phyloP scores from a whole-genome alignment of 2,888 invertebrate genomes.

The Polietes domitor region DNA sequence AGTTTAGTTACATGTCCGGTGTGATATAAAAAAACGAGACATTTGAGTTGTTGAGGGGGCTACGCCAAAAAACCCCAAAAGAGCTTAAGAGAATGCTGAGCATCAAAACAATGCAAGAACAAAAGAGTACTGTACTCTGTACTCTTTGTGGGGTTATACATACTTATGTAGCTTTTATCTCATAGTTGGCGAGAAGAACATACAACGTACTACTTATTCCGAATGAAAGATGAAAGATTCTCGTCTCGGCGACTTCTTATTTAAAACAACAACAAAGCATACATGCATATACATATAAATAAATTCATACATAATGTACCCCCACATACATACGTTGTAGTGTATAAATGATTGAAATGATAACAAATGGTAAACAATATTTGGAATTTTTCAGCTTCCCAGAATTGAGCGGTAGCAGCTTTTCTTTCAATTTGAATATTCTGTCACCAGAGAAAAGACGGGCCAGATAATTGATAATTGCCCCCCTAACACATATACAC shows the following conservation, averaged over 20 bases:
- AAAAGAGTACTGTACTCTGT: background rate
- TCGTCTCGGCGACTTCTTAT: background rate
- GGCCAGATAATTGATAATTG: background rate
- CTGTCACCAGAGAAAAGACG: background rate
- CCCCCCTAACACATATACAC: background rate
- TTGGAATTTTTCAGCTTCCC: background rate
- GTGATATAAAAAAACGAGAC: slow-evolving; percentile 18
- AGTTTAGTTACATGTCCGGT: background rate
- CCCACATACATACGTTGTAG: background rate
- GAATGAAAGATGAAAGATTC: background rate
- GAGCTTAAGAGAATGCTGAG: slow-evolving; percentile 1
- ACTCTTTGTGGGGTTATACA: background rate
- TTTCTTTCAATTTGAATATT: too few species aligned
- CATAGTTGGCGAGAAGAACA: background rate
- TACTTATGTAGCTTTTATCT: too few species aligned
- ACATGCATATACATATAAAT: background rate
- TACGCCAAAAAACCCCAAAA: too few species aligned
- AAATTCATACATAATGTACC: background rate
- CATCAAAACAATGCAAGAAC: too few species aligned
- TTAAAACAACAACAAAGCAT: background rate
- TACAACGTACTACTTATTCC: background rate
- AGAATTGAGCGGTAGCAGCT: too few species aligned
- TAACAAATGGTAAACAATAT: slow-evolving; percentile 13
- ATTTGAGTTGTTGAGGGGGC: too few species aligned
- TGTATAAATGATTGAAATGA: background rate